Base-by-base conservation (phyloP, 64 coral and sea anemone genomes). In the Catalaphyllia jardinei region DNA sequence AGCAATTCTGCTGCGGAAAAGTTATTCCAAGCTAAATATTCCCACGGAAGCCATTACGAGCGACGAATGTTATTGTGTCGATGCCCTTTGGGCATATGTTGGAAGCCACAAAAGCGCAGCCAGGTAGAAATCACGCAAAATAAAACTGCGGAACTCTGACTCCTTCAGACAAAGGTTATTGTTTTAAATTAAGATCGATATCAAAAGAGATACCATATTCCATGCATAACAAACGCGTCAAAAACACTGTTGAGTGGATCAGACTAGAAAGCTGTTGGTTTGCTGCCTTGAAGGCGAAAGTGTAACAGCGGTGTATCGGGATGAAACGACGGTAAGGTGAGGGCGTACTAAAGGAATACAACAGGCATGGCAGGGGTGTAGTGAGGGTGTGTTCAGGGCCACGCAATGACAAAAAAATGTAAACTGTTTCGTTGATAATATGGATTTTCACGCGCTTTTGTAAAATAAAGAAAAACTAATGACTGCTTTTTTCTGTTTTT, bases 101-200 rank as follows among this genome's bases (percentile, higher is more conserved):
- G 31, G 39, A 77, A 77, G 74, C 74, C 74, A 77, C 74, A 77
- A 77, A 77, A 49, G 74, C 74, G 74, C 74, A 77, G 74, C 39
- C 74, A 77, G 74, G 8, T 50, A 24, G 18, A 42, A 77, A 77
- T 22, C 74, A 77, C 74, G 74, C 74, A 77, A 77, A 49, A 77
- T 46, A 38, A 57, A 22, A 77, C 74, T 69, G 33, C 74, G 39
- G 35, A 77, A 42, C 74, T 51, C 16, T 17, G 22, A 10, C 20
- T 69, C 65, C 65, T 4, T 10, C 22, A 69, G 22, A 11, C 74
- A 46, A 19, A 77, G 18, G 22, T 38, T 50, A 50, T 50, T 77
- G 74, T 3, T 77, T 22, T 17, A 74, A 25, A 25, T 69, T 69
- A 69, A 69, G 7, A 57, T 57, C 54, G 54, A 57, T 57, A 57